phyloP scores from a whole-genome alignment of 2,797 vertebrate genomes.

The Crenichthys baileyi region DNA sequence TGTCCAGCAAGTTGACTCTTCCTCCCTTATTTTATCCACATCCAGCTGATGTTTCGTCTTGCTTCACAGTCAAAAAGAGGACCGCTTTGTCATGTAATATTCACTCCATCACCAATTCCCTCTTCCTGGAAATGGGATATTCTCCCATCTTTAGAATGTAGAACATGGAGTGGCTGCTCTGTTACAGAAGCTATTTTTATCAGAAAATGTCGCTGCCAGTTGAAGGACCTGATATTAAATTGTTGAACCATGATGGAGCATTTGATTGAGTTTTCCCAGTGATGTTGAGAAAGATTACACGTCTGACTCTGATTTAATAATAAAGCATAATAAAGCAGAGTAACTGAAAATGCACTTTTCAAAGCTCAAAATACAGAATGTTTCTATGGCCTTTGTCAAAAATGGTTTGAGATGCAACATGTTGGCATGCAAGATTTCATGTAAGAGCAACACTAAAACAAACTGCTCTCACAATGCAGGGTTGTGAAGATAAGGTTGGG shows the following conservation, averaged over 20 bases:
- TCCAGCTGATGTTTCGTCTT: constrained; percentile 21
- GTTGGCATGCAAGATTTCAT: background rate
- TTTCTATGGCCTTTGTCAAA: background rate
- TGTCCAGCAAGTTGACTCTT: constrained; percentile 20
- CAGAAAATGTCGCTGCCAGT: background rate
- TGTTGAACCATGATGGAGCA: background rate
- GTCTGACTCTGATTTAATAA: background rate
- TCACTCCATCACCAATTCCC: background rate
- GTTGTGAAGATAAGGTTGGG: constrained; percentile 1
- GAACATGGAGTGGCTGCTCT: constrained; percentile 22
- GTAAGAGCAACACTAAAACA: background rate
- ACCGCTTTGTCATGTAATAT: constrained; percentile 1
- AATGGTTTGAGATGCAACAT: background rate
- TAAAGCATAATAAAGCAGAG: constrained; percentile 3
- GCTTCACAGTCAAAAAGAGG: background rate
- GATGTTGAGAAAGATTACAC: background rate
- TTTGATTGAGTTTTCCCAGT: background rate
- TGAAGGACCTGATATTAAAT: constrained; percentile 10
- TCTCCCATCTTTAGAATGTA: constrained; percentile 22
- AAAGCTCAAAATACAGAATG: background rate
- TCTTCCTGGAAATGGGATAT: constrained; percentile 11
- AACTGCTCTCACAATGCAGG: constrained; percentile 4
- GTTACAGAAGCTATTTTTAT: constrained; percentile 12
- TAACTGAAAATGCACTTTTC: background rate
- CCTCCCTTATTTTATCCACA: constrained; percentile 30